Base-by-base conservation (phyloP, 1,140 invertebrate species). In the Ceratosolen fusciceps region DNA sequence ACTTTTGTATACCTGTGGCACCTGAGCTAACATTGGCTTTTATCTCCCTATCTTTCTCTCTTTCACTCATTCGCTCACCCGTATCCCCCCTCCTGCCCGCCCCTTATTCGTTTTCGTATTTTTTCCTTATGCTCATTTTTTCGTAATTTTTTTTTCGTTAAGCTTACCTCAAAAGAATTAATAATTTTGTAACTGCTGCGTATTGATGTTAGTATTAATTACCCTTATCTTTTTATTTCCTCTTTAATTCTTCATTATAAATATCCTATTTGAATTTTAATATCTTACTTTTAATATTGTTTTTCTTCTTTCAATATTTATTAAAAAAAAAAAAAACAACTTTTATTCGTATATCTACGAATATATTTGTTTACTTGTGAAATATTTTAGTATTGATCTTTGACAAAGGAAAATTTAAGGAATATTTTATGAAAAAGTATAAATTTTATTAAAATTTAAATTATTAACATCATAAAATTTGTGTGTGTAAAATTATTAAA, bases 21-120 rank as follows among this genome's bases (percentile, higher is more conserved):
- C 75, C 75, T 77, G 75, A 77, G 75, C 75, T 67, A 77, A 77
- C 75, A 77, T 71, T 19, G 74, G 47, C 67, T 77, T 67, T 76
- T 76, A 67, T 76, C 62, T 76, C 34, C 34, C 1, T 58, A 5
- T 2, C 26, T 39, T 49, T n/a, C 47, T 72, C 58, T 65, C 24
- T 12, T 16, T 62, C 37, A 47, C 60, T 65, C 19, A 2, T n/a
- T 49, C 56, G 39, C 43, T 68, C 58, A 14, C 54, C 16, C 31
- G 16, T n/a, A 21, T 14, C 9, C n/a, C 43, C 34, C 39, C 16
- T 10, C 16, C 54, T 34, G 37, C n/a, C 31, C 72, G 21, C n/a
- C 43, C 60, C 49, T 7, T 29, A 26, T 56, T 39, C 21, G 26
- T 39, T 34, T 68, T 70, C 39, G 47, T 52, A 16, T 54, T 58